phyloP scores from a whole-genome alignment of 2,113 vertebrate genomes.

The Ursus arctos region DNA sequence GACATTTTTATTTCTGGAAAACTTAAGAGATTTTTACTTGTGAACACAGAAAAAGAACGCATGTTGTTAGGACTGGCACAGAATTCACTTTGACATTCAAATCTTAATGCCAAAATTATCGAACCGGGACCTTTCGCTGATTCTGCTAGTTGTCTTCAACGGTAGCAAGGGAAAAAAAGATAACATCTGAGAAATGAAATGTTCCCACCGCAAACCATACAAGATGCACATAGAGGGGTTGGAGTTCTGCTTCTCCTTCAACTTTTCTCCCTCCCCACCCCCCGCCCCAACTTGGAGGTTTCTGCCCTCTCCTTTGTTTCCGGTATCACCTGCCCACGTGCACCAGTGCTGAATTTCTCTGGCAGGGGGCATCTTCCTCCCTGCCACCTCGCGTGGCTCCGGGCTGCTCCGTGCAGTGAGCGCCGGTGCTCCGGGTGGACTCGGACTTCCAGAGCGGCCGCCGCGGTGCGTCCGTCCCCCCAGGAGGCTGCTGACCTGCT shows the following conservation, averaged over 20 bases:
- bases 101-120: constrained; percentile 44
- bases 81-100: constrained; percentile 55
- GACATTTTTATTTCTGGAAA: constrained; percentile 61
- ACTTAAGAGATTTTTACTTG: constrained; percentile 54
- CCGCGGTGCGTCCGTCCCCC: not conserved
- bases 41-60: constrained; percentile 60
- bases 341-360: not conserved
- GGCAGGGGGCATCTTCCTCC: not conserved
- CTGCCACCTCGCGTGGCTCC: not conserved
- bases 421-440: not conserved
- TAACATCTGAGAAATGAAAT: not conserved
- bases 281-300: not conserved
- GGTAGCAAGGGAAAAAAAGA: not conserved
- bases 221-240: not conserved
- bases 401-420: not conserved
- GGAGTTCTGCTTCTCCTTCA: constrained; percentile 45
- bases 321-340: constrained; percentile 35
- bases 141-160: constrained; percentile 34
- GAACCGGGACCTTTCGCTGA: not conserved
- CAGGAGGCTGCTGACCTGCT: not conserved
- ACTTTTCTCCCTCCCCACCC: not conserved
- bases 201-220: not conserved
- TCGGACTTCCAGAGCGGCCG: not conserved
- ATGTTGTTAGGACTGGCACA: constrained; percentile 51
- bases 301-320: not conserved